phyloP scores from a whole-genome alignment of 2,113 vertebrate genomes.

The Anser brachyrhynchus region DNA sequence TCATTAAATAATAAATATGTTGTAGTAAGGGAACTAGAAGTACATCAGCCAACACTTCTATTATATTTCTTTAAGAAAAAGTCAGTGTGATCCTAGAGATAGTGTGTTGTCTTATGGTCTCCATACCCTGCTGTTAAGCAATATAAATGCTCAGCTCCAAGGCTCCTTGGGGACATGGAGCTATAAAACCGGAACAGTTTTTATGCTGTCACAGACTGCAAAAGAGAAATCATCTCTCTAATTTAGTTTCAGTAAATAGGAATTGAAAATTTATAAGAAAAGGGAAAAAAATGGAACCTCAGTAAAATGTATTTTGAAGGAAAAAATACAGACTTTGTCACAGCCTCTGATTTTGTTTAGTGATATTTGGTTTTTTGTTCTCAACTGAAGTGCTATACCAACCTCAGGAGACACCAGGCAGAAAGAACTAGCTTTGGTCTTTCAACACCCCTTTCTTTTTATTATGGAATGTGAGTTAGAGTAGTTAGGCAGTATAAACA shows the following conservation, averaged over 20 bases:
- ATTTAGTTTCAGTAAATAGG: not conserved
- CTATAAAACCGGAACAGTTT: not conserved
- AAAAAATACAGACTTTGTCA: not conserved
- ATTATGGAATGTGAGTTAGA: conserved; percentile 26
- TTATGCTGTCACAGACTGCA: not conserved
- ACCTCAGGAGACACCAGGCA: not conserved
- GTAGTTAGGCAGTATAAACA: conserved; percentile 32
- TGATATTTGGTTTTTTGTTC: conserved; percentile 1
- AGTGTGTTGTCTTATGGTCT: not conserved
- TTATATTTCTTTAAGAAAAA: not conserved
- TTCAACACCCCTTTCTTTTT: conserved; percentile 50
- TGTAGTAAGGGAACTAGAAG: not conserved
- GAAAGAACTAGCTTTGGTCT: conserved; percentile 18
- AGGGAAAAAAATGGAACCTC: not conserved
- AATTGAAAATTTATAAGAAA: not conserved
- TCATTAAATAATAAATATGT: not conserved
- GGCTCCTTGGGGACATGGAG: not conserved
- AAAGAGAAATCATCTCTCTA: conserved; percentile 18
- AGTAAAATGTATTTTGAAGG: not conserved
- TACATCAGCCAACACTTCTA: not conserved
- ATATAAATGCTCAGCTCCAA: not conserved
- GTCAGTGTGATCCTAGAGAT: not conserved
- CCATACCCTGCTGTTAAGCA: not conserved
- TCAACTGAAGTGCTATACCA: not conserved
- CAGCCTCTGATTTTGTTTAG: not conserved